Evolutionary conservation across 2,888 invertebrate genomes (phyloP).

Genomic region (Caenorhabditis afra): DNA sequence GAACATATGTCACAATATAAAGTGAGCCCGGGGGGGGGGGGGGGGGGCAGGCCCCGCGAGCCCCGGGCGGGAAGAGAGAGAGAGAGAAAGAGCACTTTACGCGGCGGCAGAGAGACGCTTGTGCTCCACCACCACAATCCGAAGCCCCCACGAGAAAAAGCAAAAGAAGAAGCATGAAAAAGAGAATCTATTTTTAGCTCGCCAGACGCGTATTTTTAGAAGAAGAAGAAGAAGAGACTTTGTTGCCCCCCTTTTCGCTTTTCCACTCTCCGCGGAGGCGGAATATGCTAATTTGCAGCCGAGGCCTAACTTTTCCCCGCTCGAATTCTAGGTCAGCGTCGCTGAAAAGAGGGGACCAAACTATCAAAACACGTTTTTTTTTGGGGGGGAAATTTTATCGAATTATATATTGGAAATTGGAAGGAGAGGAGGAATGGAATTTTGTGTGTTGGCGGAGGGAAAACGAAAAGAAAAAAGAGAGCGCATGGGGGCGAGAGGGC

Average conservation of each 20-base stretch:
- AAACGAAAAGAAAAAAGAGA: no score
- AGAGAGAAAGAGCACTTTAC: not conserved
- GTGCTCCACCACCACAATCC: no score
- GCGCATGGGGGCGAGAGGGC: not conserved
- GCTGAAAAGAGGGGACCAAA: no score
- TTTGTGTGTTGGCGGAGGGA: no score
- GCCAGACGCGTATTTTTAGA: constrained; percentile 30
- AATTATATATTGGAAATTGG: no score
- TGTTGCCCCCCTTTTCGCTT: no score
- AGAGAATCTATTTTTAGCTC: constrained; percentile 34
- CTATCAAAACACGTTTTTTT: no score
- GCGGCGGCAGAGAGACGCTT: no score
- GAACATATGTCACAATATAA: constrained; percentile 39
- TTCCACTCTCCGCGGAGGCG: not conserved
- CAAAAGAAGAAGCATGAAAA: constrained; percentile 10
- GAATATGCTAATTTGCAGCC: constrained; percentile 6
- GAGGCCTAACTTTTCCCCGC: no score
- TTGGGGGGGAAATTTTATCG: no score
- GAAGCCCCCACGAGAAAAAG: constrained; percentile 2
- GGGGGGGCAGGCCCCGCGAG: not conserved
- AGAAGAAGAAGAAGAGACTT: constrained; percentile 15
- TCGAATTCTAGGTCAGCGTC: no score
- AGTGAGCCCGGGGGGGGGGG: constrained; percentile 2
- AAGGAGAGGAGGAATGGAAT: no score
- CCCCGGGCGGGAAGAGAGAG: not conserved